Conservation (phyloP, 2,888 invertebrate species). For the Thymelicus sylvestris region DNA sequence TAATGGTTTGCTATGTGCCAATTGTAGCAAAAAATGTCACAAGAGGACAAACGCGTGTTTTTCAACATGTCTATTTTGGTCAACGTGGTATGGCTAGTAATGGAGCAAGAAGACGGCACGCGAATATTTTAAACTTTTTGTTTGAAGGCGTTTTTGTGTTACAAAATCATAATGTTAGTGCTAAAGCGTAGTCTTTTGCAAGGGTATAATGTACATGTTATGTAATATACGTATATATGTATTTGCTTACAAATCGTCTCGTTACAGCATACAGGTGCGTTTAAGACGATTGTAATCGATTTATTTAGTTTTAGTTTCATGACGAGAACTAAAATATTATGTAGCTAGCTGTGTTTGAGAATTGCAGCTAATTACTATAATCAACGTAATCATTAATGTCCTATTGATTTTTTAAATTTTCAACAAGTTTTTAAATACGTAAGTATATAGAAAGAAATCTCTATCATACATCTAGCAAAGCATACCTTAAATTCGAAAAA, state of each 20-base stretch:
- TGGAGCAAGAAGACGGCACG: slow-evolving; percentile 26
- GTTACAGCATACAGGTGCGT: not conserved
- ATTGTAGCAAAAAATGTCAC: slow-evolving; percentile 24
- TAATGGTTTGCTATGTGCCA: slow-evolving; percentile 16
- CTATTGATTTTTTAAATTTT: too few species aligned
- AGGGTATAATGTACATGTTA: not conserved
- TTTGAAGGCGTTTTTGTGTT: slow-evolving; percentile 7
- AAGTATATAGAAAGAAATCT: too few species aligned
- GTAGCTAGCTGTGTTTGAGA: too few species aligned
- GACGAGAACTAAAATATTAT: too few species aligned
- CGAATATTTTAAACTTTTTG: slow-evolving; percentile 29
- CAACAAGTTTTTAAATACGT: too few species aligned
- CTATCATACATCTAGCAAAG: too few species aligned
- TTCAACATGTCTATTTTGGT: slow-evolving; percentile 36
- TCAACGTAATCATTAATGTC: too few species aligned
- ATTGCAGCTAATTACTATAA: too few species aligned
- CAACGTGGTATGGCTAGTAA: slow-evolving; percentile 10
- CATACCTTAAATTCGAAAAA: too few species aligned
- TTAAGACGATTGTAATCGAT: too few species aligned
- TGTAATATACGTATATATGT: too few species aligned
- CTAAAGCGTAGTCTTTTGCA: not conserved
- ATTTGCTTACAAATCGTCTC: not conserved
- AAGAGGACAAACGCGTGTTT: slow-evolving; percentile 30
- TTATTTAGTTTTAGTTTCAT: too few species aligned
- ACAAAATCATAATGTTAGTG: slow-evolving; percentile 3